Base-by-base conservation (phyloP, 2,888 invertebrate species). In the Cremastobaeus sp. region DNA sequence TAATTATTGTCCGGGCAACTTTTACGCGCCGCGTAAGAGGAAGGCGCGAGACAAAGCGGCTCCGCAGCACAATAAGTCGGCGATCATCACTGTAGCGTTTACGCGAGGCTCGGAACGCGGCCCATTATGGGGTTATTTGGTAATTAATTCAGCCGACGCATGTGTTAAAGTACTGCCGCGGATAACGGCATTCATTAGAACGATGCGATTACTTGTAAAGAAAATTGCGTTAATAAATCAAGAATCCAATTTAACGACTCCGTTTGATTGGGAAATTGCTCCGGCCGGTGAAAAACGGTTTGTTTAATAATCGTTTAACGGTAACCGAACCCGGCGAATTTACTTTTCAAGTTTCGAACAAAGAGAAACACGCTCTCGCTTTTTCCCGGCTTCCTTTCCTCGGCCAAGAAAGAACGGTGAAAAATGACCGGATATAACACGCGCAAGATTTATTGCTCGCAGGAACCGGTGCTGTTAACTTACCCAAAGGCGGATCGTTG, bases 401-500 rank as follows among this genome's bases (percentile, higher is more conserved):
- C 30, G 47, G 17, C 32, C 1, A 52, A 52, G 12, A 32, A 41
- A 41, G 12, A 11, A 11, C 2, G 12, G 18, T 32, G 30, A 45
- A 54, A 37, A 34, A 17, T 64, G 37, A 14, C 14, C 25, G 43
- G 14, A 37, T 28, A 11, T 41, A 32, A 17, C 18, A 21, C 1
- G 34, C 35, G 35, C 39, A 39, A 28, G 21, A 9, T 32, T 21
- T 11, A 55, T 54, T 32, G 21, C 25, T 43, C 28, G 6, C 4
- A 28, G 47, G 47, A 48, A 50, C 37, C 41, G 25, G 11, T 11
- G 47, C 8, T 47, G 39, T 39, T 14, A 35, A 17, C 81, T 84
- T 86, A 87, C 87, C 87, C 84, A 85, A 70, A 72, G 82, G 77
- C 68, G 84, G 84, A 80, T 87, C 87, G 79, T 83, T 86, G 69